Evolutionary conservation across 2,113 vertebrate genomes (phyloP).

Genomic region (Lasiurus cinereus): DNA sequence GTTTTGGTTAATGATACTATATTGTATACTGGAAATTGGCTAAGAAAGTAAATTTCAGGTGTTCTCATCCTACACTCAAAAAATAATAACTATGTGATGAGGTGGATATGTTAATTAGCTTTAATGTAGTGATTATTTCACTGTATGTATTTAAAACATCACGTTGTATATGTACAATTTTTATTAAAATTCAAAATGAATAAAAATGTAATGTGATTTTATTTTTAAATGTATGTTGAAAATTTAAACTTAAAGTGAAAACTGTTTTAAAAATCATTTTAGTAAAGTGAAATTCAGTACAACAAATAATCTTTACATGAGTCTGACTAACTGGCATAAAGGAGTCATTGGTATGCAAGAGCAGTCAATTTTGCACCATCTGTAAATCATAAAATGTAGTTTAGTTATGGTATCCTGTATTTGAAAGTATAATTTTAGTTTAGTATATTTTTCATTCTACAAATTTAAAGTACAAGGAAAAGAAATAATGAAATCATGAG

Average conservation of each 20-base stretch:
- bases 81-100: neutral
- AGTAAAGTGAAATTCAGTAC: neutral
- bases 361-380: neutral
- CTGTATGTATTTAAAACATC: neutral
- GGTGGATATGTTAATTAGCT: neutral
- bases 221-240: neutral
- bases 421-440: constrained; percentile 47
- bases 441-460: constrained; percentile 30
- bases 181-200: neutral
- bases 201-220: neutral
- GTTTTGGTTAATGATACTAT: neutral
- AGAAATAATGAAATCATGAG: constrained; percentile 39
- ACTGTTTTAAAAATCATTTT: neutral
- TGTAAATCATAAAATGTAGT: neutral
- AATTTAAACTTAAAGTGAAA: neutral
- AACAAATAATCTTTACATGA: neutral
- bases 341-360: neutral
- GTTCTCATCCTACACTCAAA: neutral
- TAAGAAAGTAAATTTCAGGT: neutral
- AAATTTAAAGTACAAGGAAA: constrained; percentile 25
- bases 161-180: neutral
- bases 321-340: neutral
- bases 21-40: neutral
- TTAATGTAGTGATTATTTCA: neutral
- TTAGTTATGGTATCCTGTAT: neutral